A percentile compares a stretch with the other conserved stretches of the same genome.
These are phyloP conservation scores for Platypus cylindrus DNA, from an alignment of 2,888 invertebrate genomes.

Conservation along the genomic window DNA sequence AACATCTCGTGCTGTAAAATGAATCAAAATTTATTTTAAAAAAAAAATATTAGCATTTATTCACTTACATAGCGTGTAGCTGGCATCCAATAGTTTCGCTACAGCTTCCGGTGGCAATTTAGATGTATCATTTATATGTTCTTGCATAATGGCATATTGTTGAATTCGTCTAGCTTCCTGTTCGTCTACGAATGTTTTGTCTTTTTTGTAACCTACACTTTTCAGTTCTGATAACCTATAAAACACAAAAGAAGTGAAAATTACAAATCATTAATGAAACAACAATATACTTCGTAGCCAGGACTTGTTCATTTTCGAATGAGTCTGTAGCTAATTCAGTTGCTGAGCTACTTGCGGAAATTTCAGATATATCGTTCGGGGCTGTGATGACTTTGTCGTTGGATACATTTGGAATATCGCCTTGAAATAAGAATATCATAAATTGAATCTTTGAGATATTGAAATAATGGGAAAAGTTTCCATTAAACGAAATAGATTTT, in stretches of 20 bases:
- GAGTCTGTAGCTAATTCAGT: conserved; percentile 27
- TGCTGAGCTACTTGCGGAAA: conserved; percentile 24
- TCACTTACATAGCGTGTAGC: conserved; percentile 58
- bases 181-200: conserved; percentile 62
- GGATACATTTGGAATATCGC: too few species aligned
- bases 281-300: conserved; percentile 26
- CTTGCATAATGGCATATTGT: conserved; percentile 60
- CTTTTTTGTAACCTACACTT: conserved; percentile 59
- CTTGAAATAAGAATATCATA: too few species aligned
- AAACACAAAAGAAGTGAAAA: neutral
- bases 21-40: neutral
- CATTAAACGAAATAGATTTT: too few species aligned
- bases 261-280: conserved; percentile 1
- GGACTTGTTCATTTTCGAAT: conserved; percentile 15
- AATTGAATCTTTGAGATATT: too few species aligned
- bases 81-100: conserved; percentile 57
- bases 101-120: conserved; percentile 61
- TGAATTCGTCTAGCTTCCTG: conserved; percentile 58
- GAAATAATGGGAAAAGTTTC: too few species aligned
- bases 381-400: too few species aligned
- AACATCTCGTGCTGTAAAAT: conserved; percentile 56
- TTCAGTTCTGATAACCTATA: conserved; percentile 60
- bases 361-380: conserved; percentile 21
- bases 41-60: conserved; percentile 2
- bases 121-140: conserved; percentile 52